Evolutionary conservation across 2,797 vertebrate species (phyloP).

Genomic region (Malacoctenus gilli): DNA sequence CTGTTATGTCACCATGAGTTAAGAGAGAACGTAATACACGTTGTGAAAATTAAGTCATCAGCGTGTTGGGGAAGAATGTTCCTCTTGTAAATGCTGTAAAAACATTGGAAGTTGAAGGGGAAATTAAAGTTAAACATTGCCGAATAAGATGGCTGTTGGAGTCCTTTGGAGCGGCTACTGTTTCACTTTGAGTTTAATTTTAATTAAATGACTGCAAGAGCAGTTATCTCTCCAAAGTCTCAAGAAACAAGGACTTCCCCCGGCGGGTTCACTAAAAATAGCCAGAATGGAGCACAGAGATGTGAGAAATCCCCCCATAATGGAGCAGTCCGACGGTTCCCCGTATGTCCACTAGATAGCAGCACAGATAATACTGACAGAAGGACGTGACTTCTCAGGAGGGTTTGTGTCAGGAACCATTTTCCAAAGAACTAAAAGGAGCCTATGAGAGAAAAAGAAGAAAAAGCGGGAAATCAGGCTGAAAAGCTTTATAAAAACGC

Average conservation of each 20-base stretch:
- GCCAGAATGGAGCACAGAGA: conserved; percentile 15
- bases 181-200: conserved; percentile 33
- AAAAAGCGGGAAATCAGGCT: no score
- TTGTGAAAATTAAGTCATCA: conserved; percentile 5
- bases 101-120: conserved; percentile 52
- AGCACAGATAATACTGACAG: conserved; percentile 20
- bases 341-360: conserved; percentile 53
- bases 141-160: conserved; percentile 31
- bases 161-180: conserved; percentile 16
- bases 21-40: conserved; percentile 11
- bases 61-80: conserved; percentile 33
- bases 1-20: conserved; percentile 24
- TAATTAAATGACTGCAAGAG: conserved; percentile 38
- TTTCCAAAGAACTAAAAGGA: no score
- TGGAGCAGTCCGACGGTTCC: neutral
- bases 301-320: conserved; percentile 18
- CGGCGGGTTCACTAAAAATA: conserved; percentile 37
- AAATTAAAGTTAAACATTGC: conserved; percentile 67
- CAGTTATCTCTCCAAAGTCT: conserved; percentile 35
- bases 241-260: conserved; percentile 44
- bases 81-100: conserved; percentile 53
- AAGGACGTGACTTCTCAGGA: no score
- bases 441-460: no score
- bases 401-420: no score
- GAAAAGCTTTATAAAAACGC: no score